These are phyloP conservation scores for Drosophila falleni DNA, from an alignment of 2,888 invertebrate species.

Conservation along the genomic window DNA sequence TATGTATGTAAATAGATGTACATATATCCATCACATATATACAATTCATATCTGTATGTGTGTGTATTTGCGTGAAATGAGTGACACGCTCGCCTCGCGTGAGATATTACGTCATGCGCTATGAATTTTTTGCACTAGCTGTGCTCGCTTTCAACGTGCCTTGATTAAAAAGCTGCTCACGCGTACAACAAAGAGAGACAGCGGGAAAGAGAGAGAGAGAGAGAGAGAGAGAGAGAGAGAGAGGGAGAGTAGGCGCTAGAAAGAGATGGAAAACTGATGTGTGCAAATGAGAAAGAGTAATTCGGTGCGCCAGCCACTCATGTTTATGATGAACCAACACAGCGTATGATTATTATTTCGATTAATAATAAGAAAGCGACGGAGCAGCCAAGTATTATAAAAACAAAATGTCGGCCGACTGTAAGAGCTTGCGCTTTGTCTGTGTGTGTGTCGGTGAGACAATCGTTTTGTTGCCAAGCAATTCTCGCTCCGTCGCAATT, in stretches of 20 bases:
- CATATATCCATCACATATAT: conserved; percentile 7
- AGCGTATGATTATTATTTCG: conserved; percentile 78
- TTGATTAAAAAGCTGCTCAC: conserved; percentile 68
- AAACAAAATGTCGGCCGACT: conserved; percentile 71
- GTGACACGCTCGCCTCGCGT: conserved; percentile 85
- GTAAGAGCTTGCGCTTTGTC: conserved; percentile 23
- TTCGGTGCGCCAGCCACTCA: conserved; percentile 27
- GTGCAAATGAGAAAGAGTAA: conserved; percentile 11
- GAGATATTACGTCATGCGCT: conserved; percentile 85
- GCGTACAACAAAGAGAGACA: conserved; percentile 24
- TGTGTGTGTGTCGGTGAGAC: conserved; percentile 31
- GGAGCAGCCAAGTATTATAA: conserved; percentile 58
- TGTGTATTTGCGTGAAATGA: conserved; percentile 38
- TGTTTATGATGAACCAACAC: conserved; percentile 54
- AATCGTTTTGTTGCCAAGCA: conserved; percentile 67
- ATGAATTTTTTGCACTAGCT: conserved; percentile 76
- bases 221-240: not conserved
- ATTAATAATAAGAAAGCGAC: conserved; percentile 56
- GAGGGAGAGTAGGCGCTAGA: not conserved
- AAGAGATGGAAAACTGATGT: conserved; percentile 4
- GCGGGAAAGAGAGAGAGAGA: not conserved
- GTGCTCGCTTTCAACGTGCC: conserved; percentile 68
- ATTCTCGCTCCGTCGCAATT: conserved; percentile 55
- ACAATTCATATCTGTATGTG: not conserved
- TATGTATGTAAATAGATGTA: not conserved